Evolutionary conservation across 2,888 invertebrate genomes (phyloP).

Genomic region (Amphipoea lucens): DNA sequence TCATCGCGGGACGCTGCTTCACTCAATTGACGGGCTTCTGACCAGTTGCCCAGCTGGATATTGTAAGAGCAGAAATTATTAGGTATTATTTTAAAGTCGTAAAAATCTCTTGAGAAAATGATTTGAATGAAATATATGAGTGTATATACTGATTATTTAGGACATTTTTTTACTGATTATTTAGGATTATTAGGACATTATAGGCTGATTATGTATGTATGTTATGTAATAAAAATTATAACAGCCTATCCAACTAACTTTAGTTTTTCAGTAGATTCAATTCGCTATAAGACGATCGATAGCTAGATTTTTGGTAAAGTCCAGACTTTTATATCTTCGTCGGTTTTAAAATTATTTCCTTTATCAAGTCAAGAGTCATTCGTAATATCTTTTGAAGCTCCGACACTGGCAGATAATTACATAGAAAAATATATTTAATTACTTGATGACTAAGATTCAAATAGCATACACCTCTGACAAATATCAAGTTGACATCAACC

Average conservation of each 20-base stretch:
- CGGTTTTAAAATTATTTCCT: not conserved
- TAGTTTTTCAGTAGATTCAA: too few relatives aligned
- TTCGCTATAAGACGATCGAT: not conserved
- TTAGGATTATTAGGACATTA: too few relatives aligned
- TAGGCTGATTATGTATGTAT: too few relatives aligned
- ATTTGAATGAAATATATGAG: not conserved
- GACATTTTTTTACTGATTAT: too few relatives aligned
- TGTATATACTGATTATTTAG: too few relatives aligned
- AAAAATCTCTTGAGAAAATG: not conserved
- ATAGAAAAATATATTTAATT: not conserved
- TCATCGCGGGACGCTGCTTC: constrained; percentile 85
- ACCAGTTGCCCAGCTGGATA: constrained; percentile 82
- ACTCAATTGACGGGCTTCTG: constrained; percentile 81
- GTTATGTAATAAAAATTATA: not conserved
- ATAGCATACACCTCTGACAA: not conserved
- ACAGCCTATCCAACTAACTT: not conserved
- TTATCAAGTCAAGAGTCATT: too few relatives aligned
- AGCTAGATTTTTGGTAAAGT: not conserved
- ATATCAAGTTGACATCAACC: too few relatives aligned
- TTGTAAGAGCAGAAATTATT: not conserved
- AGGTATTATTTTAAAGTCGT: too few relatives aligned
- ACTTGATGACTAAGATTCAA: not conserved
- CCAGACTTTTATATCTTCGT: not conserved
- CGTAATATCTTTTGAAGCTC: not conserved
- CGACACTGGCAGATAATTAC: not conserved